A percentile compares a stretch with the other conserved stretches of the same genome.
phyloP scores from a whole-genome alignment of 2,797 vertebrate species.

The Pseudomugil tenellus region DNA sequence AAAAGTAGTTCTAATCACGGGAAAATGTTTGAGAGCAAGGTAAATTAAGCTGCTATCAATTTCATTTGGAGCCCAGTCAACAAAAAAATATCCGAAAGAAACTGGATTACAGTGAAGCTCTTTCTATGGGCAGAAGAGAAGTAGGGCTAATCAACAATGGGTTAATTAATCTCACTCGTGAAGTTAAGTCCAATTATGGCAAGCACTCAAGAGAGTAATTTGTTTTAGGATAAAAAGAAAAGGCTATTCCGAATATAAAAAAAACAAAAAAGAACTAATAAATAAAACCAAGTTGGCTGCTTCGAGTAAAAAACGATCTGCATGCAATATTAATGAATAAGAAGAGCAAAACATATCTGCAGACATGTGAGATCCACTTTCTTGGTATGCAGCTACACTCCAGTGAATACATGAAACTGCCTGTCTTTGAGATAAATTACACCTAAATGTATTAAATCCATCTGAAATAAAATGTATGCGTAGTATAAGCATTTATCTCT shows the following conservation, averaged over 20 bases:
- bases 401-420: conserved; percentile 22
- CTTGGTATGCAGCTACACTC: conserved; percentile 25
- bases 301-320: conserved; percentile 13
- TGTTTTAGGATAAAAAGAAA: conserved; percentile 41
- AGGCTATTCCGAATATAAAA: not conserved
- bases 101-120: conserved; percentile 22
- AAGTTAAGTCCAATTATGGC: conserved; percentile 72
- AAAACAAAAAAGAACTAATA: conserved; percentile 40
- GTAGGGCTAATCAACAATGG: conserved; percentile 57
- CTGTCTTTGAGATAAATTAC: conserved; percentile 49
- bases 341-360: conserved; percentile 25
- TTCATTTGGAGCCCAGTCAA: conserved; percentile 37
- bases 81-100: conserved; percentile 39
- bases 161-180: conserved; percentile 74
- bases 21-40: conserved; percentile 15
- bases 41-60: conserved; percentile 28
- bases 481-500: conserved; percentile 67
- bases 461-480: conserved; percentile 56
- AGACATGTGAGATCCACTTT: conserved; percentile 37
- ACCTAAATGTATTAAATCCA: conserved; percentile 54
- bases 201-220: conserved; percentile 62
- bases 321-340: conserved; percentile 36
- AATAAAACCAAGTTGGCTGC: conserved; percentile 34
- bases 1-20: conserved; percentile 16
- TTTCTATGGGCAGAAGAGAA: conserved; percentile 38